Base-by-base conservation (phyloP, 1,140 invertebrate genomes). In the Aphaenogaster floridana region DNA sequence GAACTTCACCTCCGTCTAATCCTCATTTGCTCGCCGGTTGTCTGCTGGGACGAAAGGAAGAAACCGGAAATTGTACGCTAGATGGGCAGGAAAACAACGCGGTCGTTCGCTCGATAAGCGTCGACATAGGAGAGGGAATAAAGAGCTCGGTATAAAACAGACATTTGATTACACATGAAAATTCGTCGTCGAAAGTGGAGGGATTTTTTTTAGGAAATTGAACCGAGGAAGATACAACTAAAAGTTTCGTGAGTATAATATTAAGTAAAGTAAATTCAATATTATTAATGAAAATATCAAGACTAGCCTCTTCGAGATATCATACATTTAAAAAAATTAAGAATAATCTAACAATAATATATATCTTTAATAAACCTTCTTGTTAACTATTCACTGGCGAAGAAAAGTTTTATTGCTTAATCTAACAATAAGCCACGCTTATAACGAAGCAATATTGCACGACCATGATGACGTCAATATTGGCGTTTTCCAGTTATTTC, bases 51-150 rank as follows among this genome's bases (percentile, higher is more conserved):
- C 28, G 57, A 64, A 87, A 36, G 76, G 69, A 88, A 88, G 74
- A 89, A 90, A 90, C 71, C 79, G 90, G 89, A 91, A 90, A 90
- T 90, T 89, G 68, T 74, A 72, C 48, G 63, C 66, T 89, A 36
- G 83, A 89, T 69, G 59, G 36, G 15, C 50, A 34, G n/a, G 74
- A 57, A 84, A 77, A 76, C 21, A 63, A 76, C 57, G 42, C 34
- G 52, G 39, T 72, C 52, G n/a, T 84, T 76, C 68, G 69, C 69
- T 76, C 57, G 34, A 61, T 59, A 59, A 81, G 36, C 17, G 39
- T 39, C 69, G 28, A 84, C 45, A 21, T 28, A 17, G 13, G 39
- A 50, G 13, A 61, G 8, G 7, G 54, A 76, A 84, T 45, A 83
- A 72, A 83, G 6, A 28, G 52, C 9, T n/a, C 17, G 13, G 9